phyloP scores from a whole-genome alignment of 64 coral and sea anemone genomes.

The Stylophora pistillata region DNA sequence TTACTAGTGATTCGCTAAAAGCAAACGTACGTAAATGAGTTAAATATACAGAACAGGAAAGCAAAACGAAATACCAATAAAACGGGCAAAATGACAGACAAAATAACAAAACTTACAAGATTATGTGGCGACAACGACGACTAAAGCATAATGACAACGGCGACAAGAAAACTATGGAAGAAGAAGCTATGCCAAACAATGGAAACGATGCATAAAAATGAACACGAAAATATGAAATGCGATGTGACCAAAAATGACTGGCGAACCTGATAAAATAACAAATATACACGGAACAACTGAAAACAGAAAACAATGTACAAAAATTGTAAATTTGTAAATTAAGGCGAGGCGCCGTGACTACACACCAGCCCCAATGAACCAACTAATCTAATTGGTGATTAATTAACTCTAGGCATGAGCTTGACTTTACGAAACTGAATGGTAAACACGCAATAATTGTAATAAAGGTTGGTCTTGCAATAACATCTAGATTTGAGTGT shows the following conservation, averaged over 20 bases:
- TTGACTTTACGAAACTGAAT: too few species aligned
- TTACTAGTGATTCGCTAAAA: too few species aligned
- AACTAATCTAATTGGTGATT: conserved; percentile 6
- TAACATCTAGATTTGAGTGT: not conserved
- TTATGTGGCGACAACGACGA: not conserved
- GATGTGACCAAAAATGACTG: too few species aligned
- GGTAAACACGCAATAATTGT: not conserved
- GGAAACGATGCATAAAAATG: too few species aligned
- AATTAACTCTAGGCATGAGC: not conserved
- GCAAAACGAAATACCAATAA: not conserved
- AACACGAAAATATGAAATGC: too few species aligned
- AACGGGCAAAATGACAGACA: not conserved
- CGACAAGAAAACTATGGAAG: not conserved
- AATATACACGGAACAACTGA: too few species aligned
- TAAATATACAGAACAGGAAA: not conserved
- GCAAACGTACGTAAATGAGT: not conserved
- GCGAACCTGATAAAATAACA: too few species aligned
- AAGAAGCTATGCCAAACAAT: too few species aligned
- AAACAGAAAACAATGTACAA: too few species aligned
- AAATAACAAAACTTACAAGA: too few species aligned
- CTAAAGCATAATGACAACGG: not conserved
- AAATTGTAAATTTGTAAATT: too few species aligned
- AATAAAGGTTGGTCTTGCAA: conserved; percentile 17
- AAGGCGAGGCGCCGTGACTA: not conserved
- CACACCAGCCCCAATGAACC: conserved; percentile 11